Evolutionary conservation across 2,888 invertebrate genomes (phyloP).

Genomic region (Meta bourneti): DNA sequence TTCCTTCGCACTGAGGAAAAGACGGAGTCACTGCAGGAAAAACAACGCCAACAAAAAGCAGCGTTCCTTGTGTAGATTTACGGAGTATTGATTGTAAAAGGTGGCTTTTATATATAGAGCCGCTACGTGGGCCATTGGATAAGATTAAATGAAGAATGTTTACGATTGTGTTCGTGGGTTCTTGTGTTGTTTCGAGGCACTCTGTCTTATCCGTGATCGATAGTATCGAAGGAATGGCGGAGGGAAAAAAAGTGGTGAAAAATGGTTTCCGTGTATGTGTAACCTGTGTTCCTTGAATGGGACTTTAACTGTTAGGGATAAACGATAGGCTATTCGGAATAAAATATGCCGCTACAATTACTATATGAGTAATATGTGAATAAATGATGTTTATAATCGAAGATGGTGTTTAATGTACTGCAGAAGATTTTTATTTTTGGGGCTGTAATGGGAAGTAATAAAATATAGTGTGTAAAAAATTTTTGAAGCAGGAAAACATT

Average conservation of each 20-base stretch:
- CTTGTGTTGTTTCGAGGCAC: not conserved
- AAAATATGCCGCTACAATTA: not conserved
- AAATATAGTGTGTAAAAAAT: no score
- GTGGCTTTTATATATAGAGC: conserved; percentile 26
- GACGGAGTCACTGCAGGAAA: not conserved
- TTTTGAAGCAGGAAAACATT: no score
- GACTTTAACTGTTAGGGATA: no score
- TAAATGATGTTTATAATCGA: not conserved
- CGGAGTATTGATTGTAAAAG: conserved; percentile 53
- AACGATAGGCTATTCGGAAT: no score
- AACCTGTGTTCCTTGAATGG: no score
- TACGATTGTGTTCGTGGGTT: conserved; percentile 17
- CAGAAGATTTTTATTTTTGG: no score
- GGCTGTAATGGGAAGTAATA: no score
- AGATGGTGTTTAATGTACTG: no score
- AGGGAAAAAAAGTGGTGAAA: no score
- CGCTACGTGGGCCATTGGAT: conserved; percentile 22
- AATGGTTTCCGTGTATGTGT: no score
- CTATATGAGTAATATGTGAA: not conserved
- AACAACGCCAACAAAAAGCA: not conserved
- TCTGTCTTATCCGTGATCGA: not conserved
- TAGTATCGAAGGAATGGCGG: no score
- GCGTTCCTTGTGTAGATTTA: not conserved
- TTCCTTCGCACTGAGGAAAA: not conserved
- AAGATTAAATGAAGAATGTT: conserved; percentile 61